Percentiles rank a stretch among this genome's conserved stretches.
Conservation (phyloP, 2,113 vertebrate genomes). For the Spilogale gracilis region DNA sequence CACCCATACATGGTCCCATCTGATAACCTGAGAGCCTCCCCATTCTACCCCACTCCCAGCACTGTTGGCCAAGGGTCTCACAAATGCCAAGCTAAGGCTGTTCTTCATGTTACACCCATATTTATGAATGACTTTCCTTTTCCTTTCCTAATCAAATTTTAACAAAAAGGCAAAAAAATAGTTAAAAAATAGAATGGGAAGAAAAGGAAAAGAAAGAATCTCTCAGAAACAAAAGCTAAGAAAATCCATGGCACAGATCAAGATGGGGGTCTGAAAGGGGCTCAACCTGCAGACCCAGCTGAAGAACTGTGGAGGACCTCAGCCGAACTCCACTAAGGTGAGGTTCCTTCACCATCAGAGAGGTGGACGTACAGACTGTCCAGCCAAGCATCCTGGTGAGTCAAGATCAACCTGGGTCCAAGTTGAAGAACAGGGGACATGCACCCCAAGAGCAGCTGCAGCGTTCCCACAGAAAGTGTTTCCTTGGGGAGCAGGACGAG, state of each 20-base stretch:
- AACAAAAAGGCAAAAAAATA: not conserved
- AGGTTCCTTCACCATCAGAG: not conserved
- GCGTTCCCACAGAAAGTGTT: not conserved
- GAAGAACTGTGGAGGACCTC: not conserved
- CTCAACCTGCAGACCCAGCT: not conserved
- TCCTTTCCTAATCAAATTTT: not conserved
- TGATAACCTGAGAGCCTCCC: not conserved
- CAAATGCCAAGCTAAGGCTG: not conserved
- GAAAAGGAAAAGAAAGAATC: too few relatives aligned
- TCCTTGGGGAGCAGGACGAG: not conserved
- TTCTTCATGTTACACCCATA: not conserved
- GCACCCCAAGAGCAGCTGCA: not conserved
- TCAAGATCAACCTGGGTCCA: not conserved
- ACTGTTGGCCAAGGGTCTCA: not conserved
- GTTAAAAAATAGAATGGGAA: not conserved
- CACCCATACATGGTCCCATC: not conserved
- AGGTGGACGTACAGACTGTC: not conserved
- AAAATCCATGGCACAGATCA: not conserved
- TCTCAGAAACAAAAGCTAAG: not conserved
- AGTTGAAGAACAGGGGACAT: not conserved
- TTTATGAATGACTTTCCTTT: slow-evolving; percentile 19
- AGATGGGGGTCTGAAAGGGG: not conserved
- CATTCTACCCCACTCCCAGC: not conserved
- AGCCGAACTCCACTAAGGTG: not conserved
- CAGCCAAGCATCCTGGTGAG: not conserved